Base-by-base conservation (phyloP, 2,888 invertebrate species). In the Caenorhabditis sp. region DNA sequence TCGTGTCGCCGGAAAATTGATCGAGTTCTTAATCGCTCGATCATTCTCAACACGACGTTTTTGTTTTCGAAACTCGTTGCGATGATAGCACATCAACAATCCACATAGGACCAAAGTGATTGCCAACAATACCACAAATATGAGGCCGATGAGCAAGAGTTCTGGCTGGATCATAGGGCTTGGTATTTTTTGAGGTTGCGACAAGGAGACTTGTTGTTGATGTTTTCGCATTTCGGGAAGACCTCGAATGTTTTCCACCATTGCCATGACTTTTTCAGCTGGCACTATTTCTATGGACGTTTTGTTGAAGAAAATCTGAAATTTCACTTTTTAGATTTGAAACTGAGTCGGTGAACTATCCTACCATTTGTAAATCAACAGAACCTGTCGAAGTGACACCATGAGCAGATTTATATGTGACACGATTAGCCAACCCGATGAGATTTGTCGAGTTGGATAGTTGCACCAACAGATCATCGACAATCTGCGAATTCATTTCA, bases 241-340 rank as follows among this genome's bases (percentile, higher is more conserved):
- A 12, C 43, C 43, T 43, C 43, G 12, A 10, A 43, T 14, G 2
- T 43, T 43, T 24, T 72, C 72, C 57, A 67, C n/a, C 1, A 63
- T 43, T 6, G 73, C 73, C 27, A 73, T 23, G 14, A 66, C 58
- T n/a, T 23, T 55, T 17, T 75, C 74, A 12, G 69, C 69, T 0
- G 69, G 74, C 1, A 75, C 57, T 0, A 75, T 69, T 61, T 75
- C 74, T 2, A 66, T 62, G 2, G 65, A 36, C 0, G 64, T 66
- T 49, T 69, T 64, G 50, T 75, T 75, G 64, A 75, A 69, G 49
- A 75, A 69, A 1, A 75, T 62, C 61, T 61, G 50, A 19, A 61
- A 50, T 24, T 12, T 50, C 6, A 14, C n/a, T 8, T 8, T 21
- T 21, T 17, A 21, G 12, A 14, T 43, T 49, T 49, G n/a, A 5